phyloP scores from a whole-genome alignment of 1,140 invertebrate genomes.

The Lordiphosa mommai region DNA sequence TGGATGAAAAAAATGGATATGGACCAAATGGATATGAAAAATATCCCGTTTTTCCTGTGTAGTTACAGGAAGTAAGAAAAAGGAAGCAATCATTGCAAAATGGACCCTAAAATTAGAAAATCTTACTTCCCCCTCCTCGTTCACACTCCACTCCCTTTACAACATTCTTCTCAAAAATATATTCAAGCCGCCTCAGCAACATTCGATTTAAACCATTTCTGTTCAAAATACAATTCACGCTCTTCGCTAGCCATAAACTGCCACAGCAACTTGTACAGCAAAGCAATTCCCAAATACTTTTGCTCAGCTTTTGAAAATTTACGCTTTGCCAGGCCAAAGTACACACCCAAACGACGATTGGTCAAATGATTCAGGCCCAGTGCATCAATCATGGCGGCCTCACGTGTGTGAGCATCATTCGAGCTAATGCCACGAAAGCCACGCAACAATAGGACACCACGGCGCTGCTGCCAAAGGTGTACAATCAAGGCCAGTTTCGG shows the following conservation, averaged over 20 bases:
- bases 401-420: conserved; percentile 94
- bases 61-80: too few species aligned
- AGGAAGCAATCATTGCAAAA: too few species aligned
- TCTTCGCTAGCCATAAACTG: conserved; percentile 30
- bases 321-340: conserved; percentile 86
- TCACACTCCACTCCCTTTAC: too few species aligned
- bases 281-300: conserved; percentile 87
- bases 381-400: conserved; percentile 96
- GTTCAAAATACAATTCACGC: conserved; percentile 27
- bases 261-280: conserved; percentile 84
- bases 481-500: conserved; percentile 89
- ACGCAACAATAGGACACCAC: conserved; percentile 93
- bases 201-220: not conserved
- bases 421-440: conserved; percentile 94
- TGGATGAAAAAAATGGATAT: too few species aligned
- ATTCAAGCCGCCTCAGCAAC: conserved; percentile 15
- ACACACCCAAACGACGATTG: conserved; percentile 90
- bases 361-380: conserved; percentile 89
- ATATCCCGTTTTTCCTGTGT: too few species aligned
- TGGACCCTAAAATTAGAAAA: too few species aligned
- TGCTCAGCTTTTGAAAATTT: conserved; percentile 86
- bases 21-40: too few species aligned
- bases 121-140: too few species aligned
- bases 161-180: too few species aligned
- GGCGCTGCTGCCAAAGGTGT: conserved; percentile 90